Base-by-base conservation (phyloP, 2,113 vertebrate genomes). In the Phrynosoma platyrhinos region DNA sequence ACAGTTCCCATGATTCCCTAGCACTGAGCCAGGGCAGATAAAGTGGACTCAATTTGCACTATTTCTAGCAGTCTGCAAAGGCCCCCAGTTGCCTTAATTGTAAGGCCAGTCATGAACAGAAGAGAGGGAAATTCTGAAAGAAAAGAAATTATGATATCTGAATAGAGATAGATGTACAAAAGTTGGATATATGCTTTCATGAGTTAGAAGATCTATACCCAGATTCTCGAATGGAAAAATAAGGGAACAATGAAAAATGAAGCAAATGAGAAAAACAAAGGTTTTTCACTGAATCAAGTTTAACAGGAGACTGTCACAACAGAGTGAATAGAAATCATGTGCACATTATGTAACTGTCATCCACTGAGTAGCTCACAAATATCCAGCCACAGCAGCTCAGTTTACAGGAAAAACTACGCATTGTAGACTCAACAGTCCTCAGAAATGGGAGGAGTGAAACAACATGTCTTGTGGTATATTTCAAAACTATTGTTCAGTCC, bases 271-370 rank as follows among this genome's bases (percentile, higher is more conserved):
- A 13, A 12, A 83, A 83, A 83, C 62, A 69, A 83, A 42, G 21
- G 42, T 47, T 83, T 83, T 83, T 69, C 23, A 83, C 87, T 88
- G 71, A 83, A 83, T 83, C 58, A 82, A 64, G 62, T 82, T 83
- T 83, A 88, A 78, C 23, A 30, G 87, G 62, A 27, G 47, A 69
- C 75, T 88, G 80, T 88, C 87, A 88, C 87, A 83, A 88, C 74
- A 83, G 53, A 77, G 62, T 53, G 81, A 88, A 83, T 68, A 68
- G 62, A 83, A 88, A 88, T 88, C 87, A 78, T 88, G 80, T 40
- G 69, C 81, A 88, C 62, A 88, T 88, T 82, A 88, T 88, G 42
- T 83, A 83, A 88, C 87, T 88, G 87, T 83, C 87, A 88, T 53
- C 87, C 66, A 36, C 20, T 77, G 40, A 88, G 52, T n/a, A 88